phyloP scores from a whole-genome alignment of 2,888 invertebrate species.

The Baronia brevicornis region DNA sequence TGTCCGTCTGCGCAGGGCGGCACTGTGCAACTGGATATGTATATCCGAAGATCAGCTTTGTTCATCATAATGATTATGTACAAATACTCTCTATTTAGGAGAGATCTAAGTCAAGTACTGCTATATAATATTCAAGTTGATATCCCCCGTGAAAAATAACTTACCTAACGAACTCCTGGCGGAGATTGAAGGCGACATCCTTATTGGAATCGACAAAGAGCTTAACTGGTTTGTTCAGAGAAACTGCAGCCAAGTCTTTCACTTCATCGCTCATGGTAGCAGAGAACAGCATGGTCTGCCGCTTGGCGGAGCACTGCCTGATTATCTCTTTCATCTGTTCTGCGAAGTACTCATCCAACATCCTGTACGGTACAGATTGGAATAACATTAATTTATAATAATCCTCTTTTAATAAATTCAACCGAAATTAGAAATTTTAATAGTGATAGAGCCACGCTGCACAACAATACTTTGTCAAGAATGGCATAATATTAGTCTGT shows the following conservation, averaged over 20 bases:
- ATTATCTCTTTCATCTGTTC: constrained; percentile 99
- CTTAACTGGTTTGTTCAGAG: constrained; percentile 93
- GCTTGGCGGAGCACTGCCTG: constrained; percentile 89
- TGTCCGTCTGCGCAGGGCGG: too few species aligned
- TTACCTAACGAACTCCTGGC: constrained; percentile 95
- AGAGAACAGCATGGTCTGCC: constrained; percentile 98
- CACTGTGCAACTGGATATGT: too few species aligned
- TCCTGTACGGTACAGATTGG: constrained; percentile 72
- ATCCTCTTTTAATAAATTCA: neutral
- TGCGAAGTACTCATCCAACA: constrained; percentile 98
- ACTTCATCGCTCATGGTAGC: constrained; percentile 99
- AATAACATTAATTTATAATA: too few species aligned
- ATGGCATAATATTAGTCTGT: too few species aligned
- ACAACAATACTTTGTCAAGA: too few species aligned
- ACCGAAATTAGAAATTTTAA: neutral
- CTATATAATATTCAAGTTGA: neutral
- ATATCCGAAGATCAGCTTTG: too few species aligned
- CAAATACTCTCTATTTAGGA: too few species aligned
- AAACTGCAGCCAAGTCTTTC: constrained; percentile 94
- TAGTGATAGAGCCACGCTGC: neutral
- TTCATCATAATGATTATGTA: too few species aligned
- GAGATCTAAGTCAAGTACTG: neutral
- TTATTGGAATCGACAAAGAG: constrained; percentile 97
- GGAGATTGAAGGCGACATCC: constrained; percentile 94
- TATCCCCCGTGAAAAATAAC: constrained; percentile 7